phyloP scores from a whole-genome alignment of 2,113 vertebrate genomes.

The Noctilio leporinus region DNA sequence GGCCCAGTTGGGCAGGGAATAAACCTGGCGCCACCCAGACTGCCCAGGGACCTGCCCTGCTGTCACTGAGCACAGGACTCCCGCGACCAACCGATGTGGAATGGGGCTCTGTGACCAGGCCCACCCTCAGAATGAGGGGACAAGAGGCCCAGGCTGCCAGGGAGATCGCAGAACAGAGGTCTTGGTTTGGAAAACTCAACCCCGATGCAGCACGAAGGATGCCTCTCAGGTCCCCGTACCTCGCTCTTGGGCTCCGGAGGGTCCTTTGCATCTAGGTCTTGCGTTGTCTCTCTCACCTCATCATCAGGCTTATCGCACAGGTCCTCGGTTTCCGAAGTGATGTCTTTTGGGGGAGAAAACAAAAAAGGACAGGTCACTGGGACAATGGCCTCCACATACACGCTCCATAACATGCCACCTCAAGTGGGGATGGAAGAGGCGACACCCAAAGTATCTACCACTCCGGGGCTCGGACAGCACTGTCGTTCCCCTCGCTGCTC shows the following conservation, averaged over 20 bases:
- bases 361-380: neutral
- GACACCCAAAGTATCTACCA: rapidly evolving
- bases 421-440: rapidly evolving
- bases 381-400: rapidly evolving
- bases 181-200: neutral
- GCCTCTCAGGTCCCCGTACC: conserved; percentile 39
- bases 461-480: rapidly evolving
- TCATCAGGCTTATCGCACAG: conserved; percentile 93
- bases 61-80: neutral
- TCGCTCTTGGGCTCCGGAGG: conserved; percentile 53
- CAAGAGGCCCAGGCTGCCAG: rapidly evolving
- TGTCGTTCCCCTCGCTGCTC: rapidly evolving
- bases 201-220: rapidly evolving
- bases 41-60: neutral
- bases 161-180: rapidly evolving
- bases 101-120: neutral
- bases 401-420: rapidly evolving
- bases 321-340: conserved; percentile 94
- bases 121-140: too few relatives aligned
- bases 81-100: rapidly evolving
- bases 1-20: rapidly evolving
- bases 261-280: conserved; percentile 51
- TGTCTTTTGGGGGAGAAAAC: conserved; percentile 80
- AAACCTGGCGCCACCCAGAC: rapidly evolving
- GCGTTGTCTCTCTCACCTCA: conserved; percentile 80